Conservation (phyloP, 1,140 invertebrate genomes). For the Pseudomyrmex dendroicus region DNA sequence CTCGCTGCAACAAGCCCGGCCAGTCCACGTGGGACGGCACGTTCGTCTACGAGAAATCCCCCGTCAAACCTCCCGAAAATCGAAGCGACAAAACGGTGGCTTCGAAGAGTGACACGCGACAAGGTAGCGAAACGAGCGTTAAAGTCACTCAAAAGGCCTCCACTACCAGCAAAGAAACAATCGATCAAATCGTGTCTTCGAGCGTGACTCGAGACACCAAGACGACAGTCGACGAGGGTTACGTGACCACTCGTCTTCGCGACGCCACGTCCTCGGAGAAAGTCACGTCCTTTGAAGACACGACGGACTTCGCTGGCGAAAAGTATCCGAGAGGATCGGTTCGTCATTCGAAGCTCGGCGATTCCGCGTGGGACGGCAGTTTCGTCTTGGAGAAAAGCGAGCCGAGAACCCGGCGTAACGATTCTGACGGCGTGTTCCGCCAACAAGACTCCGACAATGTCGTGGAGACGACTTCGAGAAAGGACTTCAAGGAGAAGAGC, state of each 20-base stretch:
- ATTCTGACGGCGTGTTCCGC: slow-evolving; percentile 44
- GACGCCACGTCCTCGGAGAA: neutral
- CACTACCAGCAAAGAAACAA: neutral
- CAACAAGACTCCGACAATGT: slow-evolving; percentile 27
- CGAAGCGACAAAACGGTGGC: slow-evolving; percentile 26
- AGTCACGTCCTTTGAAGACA: neutral
- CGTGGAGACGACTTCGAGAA: slow-evolving; percentile 51
- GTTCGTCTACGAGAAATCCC: slow-evolving; percentile 82
- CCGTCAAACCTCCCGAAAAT: slow-evolving; percentile 35
- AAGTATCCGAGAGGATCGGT: neutral
- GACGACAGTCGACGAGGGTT: slow-evolving; percentile 21
- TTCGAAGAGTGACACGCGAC: slow-evolving; percentile 5
- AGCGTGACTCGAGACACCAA: slow-evolving; percentile 38
- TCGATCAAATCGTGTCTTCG: slow-evolving; percentile 53
- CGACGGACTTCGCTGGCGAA: slow-evolving; percentile 33
- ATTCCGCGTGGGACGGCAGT: slow-evolving; percentile 74
- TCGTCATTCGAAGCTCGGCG: slow-evolving; percentile 61
- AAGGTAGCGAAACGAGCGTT: slow-evolving; percentile 41
- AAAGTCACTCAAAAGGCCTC: slow-evolving; percentile 48
- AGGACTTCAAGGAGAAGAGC: slow-evolving; percentile 55
- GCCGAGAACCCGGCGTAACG: slow-evolving; percentile 19
- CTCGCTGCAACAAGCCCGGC: slow-evolving; percentile 76
- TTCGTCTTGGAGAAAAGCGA: slow-evolving; percentile 56
- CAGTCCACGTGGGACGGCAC: slow-evolving; percentile 86
- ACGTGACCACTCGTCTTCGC: slow-evolving; percentile 4